These are phyloP conservation scores for Conomelus anceps DNA, from an alignment of 2,888 invertebrate species.

Conservation along the genomic window DNA sequence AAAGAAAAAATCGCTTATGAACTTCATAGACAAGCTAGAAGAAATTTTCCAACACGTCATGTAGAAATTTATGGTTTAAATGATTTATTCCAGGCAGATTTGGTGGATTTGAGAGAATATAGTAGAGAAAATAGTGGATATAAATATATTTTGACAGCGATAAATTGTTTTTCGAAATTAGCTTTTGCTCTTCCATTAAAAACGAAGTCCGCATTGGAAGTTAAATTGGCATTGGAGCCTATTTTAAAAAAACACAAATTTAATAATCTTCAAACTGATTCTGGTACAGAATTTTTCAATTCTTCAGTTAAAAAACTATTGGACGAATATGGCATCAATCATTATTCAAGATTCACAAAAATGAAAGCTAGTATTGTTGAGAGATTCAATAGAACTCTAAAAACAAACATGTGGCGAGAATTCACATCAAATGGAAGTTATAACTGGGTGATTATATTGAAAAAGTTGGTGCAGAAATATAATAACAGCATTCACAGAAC, in stretches of 20 bases:
- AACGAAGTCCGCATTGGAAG: background rate
- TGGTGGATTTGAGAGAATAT: background rate
- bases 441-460: background rate
- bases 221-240: background rate
- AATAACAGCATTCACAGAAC: background rate
- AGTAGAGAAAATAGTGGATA: background rate
- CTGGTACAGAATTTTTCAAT: background rate
- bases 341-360: background rate
- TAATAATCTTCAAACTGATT: background rate
- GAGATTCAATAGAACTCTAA: background rate
- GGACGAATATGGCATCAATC: background rate
- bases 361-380: background rate
- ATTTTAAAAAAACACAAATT: background rate
- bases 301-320: background rate
- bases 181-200: slow-evolving; percentile 7
- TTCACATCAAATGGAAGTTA: background rate
- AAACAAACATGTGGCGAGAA: background rate
- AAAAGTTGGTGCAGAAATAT: background rate
- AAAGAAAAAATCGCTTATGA: background rate
- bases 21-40: background rate
- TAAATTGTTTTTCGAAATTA: slow-evolving; percentile 19
- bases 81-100: background rate
- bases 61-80: background rate
- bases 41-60: background rate
- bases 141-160: background rate